Percentiles rank a stretch among this genome's conserved stretches.
Evolutionary conservation across 2,113 vertebrate species (phyloP).

Genomic region (Cettia cetti): DNA sequence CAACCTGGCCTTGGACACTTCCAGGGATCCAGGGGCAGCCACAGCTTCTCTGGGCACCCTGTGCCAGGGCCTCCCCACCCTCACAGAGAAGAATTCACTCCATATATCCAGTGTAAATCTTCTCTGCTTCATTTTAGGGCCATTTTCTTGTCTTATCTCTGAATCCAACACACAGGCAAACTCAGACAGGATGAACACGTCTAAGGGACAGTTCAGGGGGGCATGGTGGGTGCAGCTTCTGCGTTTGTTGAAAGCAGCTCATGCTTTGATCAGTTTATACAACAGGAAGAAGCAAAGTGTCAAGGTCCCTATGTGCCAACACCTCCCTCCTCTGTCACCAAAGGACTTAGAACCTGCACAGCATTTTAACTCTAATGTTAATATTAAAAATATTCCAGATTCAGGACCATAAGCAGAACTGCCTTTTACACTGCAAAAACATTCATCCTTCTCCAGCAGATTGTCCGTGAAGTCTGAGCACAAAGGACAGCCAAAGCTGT

Average conservation of each 20-base stretch:
- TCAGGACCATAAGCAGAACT: background rate
- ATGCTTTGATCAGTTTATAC: background rate
- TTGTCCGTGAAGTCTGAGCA: background rate
- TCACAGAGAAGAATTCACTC: background rate
- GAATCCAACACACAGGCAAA: background rate
- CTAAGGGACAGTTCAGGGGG: background rate
- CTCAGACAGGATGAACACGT: background rate
- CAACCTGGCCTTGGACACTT: background rate
- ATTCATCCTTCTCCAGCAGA: background rate
- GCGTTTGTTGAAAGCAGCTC: background rate
- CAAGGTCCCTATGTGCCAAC: background rate
- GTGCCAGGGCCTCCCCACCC: background rate
- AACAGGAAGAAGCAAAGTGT: background rate
- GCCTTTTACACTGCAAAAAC: background rate
- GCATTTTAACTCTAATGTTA: background rate
- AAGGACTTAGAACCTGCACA: background rate
- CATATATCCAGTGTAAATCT: background rate
- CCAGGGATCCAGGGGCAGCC: background rate
- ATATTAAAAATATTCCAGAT: background rate
- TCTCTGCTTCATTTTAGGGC: background rate
- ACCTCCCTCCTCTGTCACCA: background rate
- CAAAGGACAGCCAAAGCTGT: background rate
- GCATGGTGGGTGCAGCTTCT: background rate
- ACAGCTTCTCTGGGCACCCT: background rate
- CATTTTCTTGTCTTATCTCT: background rate